Evolutionary conservation across 2,113 vertebrate species (phyloP).

Genomic region (Acrocephalus arundinaceus): DNA sequence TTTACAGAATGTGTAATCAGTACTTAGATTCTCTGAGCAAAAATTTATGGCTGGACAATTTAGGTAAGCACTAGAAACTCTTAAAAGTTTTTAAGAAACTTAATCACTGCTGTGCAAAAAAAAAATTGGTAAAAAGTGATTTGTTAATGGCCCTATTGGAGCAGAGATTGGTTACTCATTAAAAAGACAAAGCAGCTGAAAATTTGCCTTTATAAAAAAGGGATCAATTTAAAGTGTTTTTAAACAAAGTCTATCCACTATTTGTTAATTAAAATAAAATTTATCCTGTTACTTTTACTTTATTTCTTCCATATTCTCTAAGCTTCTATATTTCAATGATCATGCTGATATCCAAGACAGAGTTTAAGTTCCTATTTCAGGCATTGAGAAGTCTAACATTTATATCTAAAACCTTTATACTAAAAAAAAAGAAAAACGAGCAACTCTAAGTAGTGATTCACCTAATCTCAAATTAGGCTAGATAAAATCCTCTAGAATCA

Average conservation of each 20-base stretch:
- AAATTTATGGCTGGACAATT: neutral
- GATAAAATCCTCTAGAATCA: neutral
- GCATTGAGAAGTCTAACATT: neutral
- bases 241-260: neutral
- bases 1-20: neutral
- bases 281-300: neutral
- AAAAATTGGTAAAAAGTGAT: neutral
- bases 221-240: neutral
- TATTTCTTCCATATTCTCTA: neutral
- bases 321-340: neutral
- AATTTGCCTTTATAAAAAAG: neutral
- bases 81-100: neutral
- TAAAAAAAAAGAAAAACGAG: neutral
- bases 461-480: neutral
- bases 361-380: neutral
- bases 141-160: neutral
- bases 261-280: neutral
- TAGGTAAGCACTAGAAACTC: neutral
- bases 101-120: neutral
- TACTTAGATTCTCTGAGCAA: neutral
- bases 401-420: neutral
- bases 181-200: neutral
- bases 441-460: neutral
- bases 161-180: neutral
- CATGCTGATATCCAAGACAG: neutral